Conservation (phyloP, 53 echinoderm and acorn worm genomes). For the Apostichopus leukothele region DNA sequence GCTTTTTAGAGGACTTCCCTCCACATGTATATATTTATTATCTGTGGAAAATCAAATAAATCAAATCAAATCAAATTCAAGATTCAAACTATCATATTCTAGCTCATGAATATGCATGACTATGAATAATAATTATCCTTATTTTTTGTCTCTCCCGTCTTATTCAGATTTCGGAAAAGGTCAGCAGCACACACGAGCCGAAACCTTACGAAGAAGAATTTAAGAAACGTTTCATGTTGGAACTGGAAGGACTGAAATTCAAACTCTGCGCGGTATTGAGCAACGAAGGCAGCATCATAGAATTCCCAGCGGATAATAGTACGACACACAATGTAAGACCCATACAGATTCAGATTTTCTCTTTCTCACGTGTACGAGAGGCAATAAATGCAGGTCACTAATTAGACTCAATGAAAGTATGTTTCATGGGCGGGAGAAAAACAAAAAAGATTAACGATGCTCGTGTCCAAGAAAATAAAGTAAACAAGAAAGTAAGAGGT, state of each 20-base stretch:
- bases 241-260: conserved; percentile 67
- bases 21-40: too few relatives aligned
- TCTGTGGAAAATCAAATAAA: too few relatives aligned
- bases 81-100: not conserved
- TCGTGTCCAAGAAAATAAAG: too few relatives aligned
- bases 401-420: too few relatives aligned
- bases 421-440: not conserved
- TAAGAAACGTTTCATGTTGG: conserved; percentile 72
- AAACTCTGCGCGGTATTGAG: conserved; percentile 67
- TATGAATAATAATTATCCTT: not conserved
- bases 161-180: conserved; percentile 60
- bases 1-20: too few relatives aligned
- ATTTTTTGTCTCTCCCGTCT: not conserved
- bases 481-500: too few relatives aligned
- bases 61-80: too few relatives aligned
- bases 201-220: conserved; percentile 94
- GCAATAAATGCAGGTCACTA: too few relatives aligned
- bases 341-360: too few relatives aligned
- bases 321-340: conserved; percentile 51
- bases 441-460: not conserved
- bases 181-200: conserved; percentile 60
- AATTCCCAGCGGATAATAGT: conserved; percentile 10
- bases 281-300: conserved; percentile 57
- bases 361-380: too few relatives aligned
- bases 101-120: not conserved